Percentiles rank a stretch among this genome's conserved stretches.
These are phyloP conservation scores for Malthinus seriepunctatus DNA, from an alignment of 2,888 invertebrate species.

Conservation along the genomic window DNA sequence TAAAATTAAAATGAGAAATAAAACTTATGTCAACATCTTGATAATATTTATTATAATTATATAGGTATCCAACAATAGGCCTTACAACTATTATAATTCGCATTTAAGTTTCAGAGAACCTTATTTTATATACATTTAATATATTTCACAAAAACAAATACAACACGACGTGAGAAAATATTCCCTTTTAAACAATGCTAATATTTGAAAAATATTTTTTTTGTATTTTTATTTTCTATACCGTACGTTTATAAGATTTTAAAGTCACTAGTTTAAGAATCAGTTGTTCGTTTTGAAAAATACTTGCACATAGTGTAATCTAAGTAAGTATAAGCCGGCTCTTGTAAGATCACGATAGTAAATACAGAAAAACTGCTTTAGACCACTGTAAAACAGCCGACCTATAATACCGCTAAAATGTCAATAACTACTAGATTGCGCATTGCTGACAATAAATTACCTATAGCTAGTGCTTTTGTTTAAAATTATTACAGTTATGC, in stretches of 20 bases:
- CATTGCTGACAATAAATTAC: too few species aligned
- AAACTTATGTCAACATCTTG: constrained; percentile 7
- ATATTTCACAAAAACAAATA: constrained; percentile 17
- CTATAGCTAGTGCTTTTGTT: too few species aligned
- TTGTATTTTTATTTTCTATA: background rate
- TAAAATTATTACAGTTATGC: too few species aligned
- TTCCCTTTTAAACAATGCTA: constrained; percentile 3
- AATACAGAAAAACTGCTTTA: too few species aligned
- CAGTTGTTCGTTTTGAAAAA: constrained; percentile 5
- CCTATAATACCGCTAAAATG: too few species aligned
- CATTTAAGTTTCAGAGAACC: constrained; percentile 13
- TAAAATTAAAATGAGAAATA: background rate
- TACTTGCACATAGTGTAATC: background rate
- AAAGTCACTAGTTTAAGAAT: background rate
- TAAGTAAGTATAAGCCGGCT: too few species aligned
- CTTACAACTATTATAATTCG: constrained; percentile 15
- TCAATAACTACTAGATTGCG: too few species aligned
- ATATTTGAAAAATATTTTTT: constrained; percentile 3
- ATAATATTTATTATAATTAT: constrained; percentile 19
- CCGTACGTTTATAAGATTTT: background rate
- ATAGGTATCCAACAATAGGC: constrained; percentile 23
- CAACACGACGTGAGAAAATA: constrained; percentile 19
- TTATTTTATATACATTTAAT: constrained; percentile 14
- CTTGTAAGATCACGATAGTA: too few species aligned
- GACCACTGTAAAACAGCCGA: too few species aligned